Base-by-base conservation (phyloP, 2,888 invertebrate species). In the Priapulus caudatus region DNA sequence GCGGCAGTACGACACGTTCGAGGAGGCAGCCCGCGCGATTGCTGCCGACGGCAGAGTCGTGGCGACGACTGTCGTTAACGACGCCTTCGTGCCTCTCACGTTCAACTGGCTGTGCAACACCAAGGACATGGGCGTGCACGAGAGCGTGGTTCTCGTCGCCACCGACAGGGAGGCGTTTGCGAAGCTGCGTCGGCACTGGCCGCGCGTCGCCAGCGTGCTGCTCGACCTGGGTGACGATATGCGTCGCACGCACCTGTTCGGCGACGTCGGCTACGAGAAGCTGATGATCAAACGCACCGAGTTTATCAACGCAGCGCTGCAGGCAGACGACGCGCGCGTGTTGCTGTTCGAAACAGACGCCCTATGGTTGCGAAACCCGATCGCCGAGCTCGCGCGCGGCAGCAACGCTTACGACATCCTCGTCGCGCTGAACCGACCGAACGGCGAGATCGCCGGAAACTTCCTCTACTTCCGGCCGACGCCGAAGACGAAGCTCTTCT, bases 271-370 rank as follows among this genome's bases (percentile, higher is more conserved):
- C 10, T 33, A 33, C n/a, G 33, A 33, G n/a, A 33, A 33, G n/a
- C n/a, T 33, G 10, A 33, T 33, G 33, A 33, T 33, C 10, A 33
- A 33, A 33, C 10, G 33, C 10, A 33, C 33, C n/a, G 33, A 33
- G 33, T n/a, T 33, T 10, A 33, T 33, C 33, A 33, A 33, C 33
- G n/a, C 10, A 10, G 33, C 33, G 33, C 33, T 33, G 33, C 33
- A 33, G 33, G n/a, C 10, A 10, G 33, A 33, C 33, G 10, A 10
- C n/a, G n/a, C 33, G n/a, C n/a, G n/a, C n/a, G 10, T 33, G 33
- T 33, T 33, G n/a, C 33, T 33, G 33, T 33, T 33, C n/a, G 33
- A 33, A 33, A 33, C 33, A 10, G 33, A 33, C 33, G 33, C 33
- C 33, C 33, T 33, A 10, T 33, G 33, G 33, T 33, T 33, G 33